Evolutionary conservation across 2,888 invertebrate genomes (phyloP), one percentile per base, ranked within the genome.

Genomic region (Hypercompe scribonia): DNA sequence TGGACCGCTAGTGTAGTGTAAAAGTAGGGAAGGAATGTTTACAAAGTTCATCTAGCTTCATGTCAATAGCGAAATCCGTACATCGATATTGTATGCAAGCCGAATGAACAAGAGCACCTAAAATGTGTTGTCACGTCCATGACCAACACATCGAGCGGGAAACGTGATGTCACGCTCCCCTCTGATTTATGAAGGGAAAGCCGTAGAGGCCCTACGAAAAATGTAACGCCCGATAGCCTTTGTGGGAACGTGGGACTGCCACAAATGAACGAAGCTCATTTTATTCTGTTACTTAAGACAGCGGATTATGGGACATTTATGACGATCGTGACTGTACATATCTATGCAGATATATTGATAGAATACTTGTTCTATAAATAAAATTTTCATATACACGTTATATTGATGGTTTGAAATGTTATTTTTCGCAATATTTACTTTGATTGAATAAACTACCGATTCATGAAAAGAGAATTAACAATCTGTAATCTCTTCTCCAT

Each of bases 121-220:
- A 81, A 84, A 79, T 82, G 80, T 84, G 92, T 90, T 88, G 90
- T 93, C 94, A 93, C 93, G 93, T 92, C 82, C 88, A 81, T 85
- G 84, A 86, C 87, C 88, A 87, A 90, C 91, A 90, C 91, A 90
- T 92, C 89, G 90, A 88, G 87, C 86, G 82, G 78, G 77, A 86
- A 78, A 91, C 94, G 93, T 94, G 94, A 90, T 90, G 90, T 92
- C 94, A 93, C 93, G 94, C 84, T 75, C 89, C 83, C 81, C 84
- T 74, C 88, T 94, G 94, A 94, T 94, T 94, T 94, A 94, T 94
- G 92, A 92, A 90, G 89, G 91, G 90, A 90, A 90, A 91, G 88
- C 86, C 88, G 86, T 87, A 84, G 87, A 86, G 84, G 86, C 85
- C 87, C 87, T 84, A 85, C 88, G 89, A 89, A 90, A 92, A 92